phyloP scores from a whole-genome alignment of 2,888 invertebrate genomes.

The Eupelmus urozonus region DNA sequence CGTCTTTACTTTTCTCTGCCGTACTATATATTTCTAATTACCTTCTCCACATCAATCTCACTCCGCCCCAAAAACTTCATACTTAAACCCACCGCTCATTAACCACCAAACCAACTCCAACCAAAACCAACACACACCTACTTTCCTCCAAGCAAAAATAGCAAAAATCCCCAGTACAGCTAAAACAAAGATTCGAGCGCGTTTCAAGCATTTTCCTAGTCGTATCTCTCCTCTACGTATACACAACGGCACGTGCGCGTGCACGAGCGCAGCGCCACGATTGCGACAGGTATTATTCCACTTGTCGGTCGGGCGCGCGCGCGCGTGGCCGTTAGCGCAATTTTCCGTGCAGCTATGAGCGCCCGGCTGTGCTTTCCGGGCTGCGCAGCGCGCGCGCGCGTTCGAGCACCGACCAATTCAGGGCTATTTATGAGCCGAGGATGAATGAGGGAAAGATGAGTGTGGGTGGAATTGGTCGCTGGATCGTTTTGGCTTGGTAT shows the following conservation, averaged over 20 bases:
- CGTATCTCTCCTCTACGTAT: too few relatives aligned
- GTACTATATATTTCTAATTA: too few relatives aligned
- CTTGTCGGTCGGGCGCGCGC: slow-evolving; percentile 5
- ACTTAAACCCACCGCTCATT: too few relatives aligned
- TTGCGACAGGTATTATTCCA: slow-evolving; percentile 51
- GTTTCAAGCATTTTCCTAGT: neutral
- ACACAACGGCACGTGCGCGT: slow-evolving; percentile 24
- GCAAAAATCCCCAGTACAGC: neutral
- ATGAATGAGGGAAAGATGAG: too few relatives aligned
- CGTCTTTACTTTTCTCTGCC: too few relatives aligned
- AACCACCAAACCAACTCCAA: too few relatives aligned
- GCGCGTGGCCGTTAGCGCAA: neutral
- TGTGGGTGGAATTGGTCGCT: too few relatives aligned
- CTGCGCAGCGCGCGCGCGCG: neutral
- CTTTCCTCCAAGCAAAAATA: neutral
- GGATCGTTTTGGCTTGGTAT: too few relatives aligned
- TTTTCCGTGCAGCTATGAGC: slow-evolving; percentile 28
- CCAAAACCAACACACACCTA: too few relatives aligned
- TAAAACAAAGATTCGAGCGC: neutral
- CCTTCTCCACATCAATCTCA: too few relatives aligned
- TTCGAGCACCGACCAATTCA: slow-evolving; percentile 22
- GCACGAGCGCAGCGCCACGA: neutral
- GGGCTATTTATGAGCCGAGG: slow-evolving; percentile 30
- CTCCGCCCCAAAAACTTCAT: too few relatives aligned
- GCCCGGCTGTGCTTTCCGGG: slow-evolving; percentile 32